Evolutionary conservation across 1,140 invertebrate species (phyloP), one percentile per base, ranked within the genome.

Genomic region (Glossosoma conforme): DNA sequence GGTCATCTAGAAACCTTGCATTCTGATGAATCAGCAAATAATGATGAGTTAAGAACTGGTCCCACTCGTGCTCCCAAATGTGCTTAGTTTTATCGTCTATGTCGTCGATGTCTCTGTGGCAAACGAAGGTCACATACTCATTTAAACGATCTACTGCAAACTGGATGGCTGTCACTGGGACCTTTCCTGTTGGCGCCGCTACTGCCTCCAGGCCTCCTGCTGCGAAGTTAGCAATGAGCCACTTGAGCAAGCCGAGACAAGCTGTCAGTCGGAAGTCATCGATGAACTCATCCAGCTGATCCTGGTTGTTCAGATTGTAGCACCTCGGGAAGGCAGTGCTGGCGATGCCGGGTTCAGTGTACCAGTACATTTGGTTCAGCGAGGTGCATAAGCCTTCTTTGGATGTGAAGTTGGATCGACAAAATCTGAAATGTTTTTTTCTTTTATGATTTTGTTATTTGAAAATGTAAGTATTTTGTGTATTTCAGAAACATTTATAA

Each of bases 251-350:
- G 58, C 84, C 85, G 44, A 93, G 79, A 61, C 92, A 95, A 4
- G 90, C 86, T 2, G 90, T 93, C 28, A 91, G 72, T 61, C 91
- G 84, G 62, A 89, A 97, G 67, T 96, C 91, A 54, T 94, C 89
- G 35, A 92, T 78, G 62, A 96, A 96, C 49, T 91, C 85, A 54
- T 82, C 80, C 62, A 92, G 80, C 62, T 94, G 93, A 59, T 95
- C 92, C 8, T 84, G 83, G 67, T 85, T 85, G 63, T 85, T 86
- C 22, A 91, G 80, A 49, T 91, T 89, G 67, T 91, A 94, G 61
- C 89, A 92, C 24, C 93, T 77, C 0, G 91, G 93, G 65, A 91
- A 93, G 47, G 86, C 84, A 2, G 85, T 85, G 51, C 86, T 76
- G 0, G 90, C 82, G 19, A 89, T 79, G 14, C 85, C 85, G 20